Conservation (phyloP, 2,113 vertebrate genomes). For the Pteronura brasiliensis region DNA sequence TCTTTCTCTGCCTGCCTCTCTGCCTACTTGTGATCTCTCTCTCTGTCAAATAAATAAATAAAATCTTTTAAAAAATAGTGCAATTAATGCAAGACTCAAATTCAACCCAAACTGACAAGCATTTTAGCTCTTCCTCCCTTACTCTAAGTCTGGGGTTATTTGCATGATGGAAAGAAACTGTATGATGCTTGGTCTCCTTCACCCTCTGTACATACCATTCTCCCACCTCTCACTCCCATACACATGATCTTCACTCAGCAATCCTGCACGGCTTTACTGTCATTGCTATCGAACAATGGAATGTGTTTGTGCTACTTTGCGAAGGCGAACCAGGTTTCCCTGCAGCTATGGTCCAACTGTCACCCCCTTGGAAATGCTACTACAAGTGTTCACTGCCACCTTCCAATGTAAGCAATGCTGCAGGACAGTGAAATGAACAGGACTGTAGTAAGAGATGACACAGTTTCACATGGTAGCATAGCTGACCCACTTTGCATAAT, state of each 20-base stretch:
- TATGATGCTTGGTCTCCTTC: not conserved
- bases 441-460: not conserved
- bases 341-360: not conserved
- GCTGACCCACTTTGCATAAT: not conserved
- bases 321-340: not conserved
- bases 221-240: not conserved
- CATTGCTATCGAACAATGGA: not conserved
- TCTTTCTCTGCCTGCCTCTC: no score
- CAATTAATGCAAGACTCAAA: constrained; percentile 5
- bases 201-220: not conserved
- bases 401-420: not conserved
- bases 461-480: accelerated
- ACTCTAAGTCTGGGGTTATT: not conserved
- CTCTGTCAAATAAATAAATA: no score
- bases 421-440: not conserved
- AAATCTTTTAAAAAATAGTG: not conserved
- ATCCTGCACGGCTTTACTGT: not conserved
- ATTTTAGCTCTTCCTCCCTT: not conserved
- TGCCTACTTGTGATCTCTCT: no score
- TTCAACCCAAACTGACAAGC: not conserved
- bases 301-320: not conserved
- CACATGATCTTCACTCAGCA: not conserved
- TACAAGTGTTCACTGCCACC: not conserved
- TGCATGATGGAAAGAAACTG: not conserved
- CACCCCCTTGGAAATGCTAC: not conserved